Conservation (phyloP, 1,140 invertebrate genomes). For the Apis laboriosa region DNA sequence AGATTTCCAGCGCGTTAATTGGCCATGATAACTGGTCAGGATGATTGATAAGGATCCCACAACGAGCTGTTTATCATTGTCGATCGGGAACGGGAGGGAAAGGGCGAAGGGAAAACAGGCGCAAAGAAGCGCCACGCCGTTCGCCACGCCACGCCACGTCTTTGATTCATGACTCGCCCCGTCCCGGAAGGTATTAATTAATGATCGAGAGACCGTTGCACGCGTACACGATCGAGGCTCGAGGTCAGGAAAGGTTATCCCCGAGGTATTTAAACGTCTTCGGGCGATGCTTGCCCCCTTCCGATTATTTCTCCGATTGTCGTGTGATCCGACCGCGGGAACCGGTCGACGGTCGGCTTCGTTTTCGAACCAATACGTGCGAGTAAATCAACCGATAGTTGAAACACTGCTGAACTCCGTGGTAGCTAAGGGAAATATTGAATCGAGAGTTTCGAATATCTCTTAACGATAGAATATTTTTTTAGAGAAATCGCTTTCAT, state of each 20-base stretch:
- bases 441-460: background rate
- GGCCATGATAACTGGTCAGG: background rate
- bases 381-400: constrained; percentile 31
- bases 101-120: background rate
- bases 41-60: constrained; percentile 17
- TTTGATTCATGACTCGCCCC: constrained; percentile 69
- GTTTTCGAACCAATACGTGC: background rate
- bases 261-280: constrained; percentile 53
- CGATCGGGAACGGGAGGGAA: constrained; percentile 27
- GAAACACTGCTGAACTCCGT: constrained; percentile 4
- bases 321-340: constrained; percentile 25
- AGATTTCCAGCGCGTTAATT: background rate
- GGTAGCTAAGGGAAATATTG: constrained; percentile 8
- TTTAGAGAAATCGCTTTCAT: too few relatives aligned
- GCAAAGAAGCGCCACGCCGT: constrained; percentile 35
- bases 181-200: constrained; percentile 73
- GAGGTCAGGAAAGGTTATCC: constrained; percentile 57
- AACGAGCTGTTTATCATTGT: constrained; percentile 58
- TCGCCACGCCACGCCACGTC: constrained; percentile 63
- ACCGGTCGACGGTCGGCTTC: constrained; percentile 15
- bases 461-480: too few relatives aligned
- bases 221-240: constrained; percentile 27
- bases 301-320: constrained; percentile 41
- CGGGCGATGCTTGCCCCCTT: constrained; percentile 18
- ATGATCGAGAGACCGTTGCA: constrained; percentile 62